These are phyloP conservation scores for Osmoderma eremita DNA, from an alignment of 2,888 invertebrate species.

Conservation along the genomic window DNA sequence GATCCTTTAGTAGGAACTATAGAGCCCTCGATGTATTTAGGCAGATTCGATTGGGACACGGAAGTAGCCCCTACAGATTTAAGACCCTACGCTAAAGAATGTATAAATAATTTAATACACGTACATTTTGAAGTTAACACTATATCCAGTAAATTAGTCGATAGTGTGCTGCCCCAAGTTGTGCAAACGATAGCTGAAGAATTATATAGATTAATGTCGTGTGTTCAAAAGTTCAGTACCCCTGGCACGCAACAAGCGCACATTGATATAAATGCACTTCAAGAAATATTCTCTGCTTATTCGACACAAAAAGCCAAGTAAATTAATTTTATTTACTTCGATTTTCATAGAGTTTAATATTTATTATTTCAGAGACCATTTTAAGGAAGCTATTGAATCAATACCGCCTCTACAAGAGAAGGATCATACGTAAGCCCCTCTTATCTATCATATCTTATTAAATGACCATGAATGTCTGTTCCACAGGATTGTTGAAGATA, in stretches of 20 bases:
- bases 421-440: slow-evolving; percentile 56
- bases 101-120: slow-evolving; percentile 81
- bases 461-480: slow-evolving; percentile 1
- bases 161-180: slow-evolving; percentile 78
- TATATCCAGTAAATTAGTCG: slow-evolving; percentile 81
- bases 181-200: slow-evolving; percentile 94
- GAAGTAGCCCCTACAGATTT: slow-evolving; percentile 81
- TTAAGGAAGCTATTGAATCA: slow-evolving; percentile 83
- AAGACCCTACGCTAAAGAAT: slow-evolving; percentile 89
- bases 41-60: slow-evolving; percentile 85
- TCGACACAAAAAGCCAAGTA: slow-evolving; percentile 75
- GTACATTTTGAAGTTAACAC: slow-evolving; percentile 84
- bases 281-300: slow-evolving; percentile 73
- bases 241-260: slow-evolving; percentile 82
- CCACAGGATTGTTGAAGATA: slow-evolving; percentile 70
- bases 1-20: slow-evolving; percentile 96
- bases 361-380: slow-evolving; percentile 63
- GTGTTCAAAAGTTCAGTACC: slow-evolving; percentile 75
- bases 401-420: slow-evolving; percentile 74
- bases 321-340: slow-evolving; percentile 48
- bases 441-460: not conserved
- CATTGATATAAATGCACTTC: slow-evolving; percentile 77
- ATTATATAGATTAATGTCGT: slow-evolving; percentile 85
- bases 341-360: slow-evolving; percentile 60
- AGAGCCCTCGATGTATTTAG: slow-evolving; percentile 95